Percentiles rank a stretch among this genome's conserved stretches.
phyloP scores from a whole-genome alignment of 2,113 vertebrate genomes.

The Microcebus murinus region DNA sequence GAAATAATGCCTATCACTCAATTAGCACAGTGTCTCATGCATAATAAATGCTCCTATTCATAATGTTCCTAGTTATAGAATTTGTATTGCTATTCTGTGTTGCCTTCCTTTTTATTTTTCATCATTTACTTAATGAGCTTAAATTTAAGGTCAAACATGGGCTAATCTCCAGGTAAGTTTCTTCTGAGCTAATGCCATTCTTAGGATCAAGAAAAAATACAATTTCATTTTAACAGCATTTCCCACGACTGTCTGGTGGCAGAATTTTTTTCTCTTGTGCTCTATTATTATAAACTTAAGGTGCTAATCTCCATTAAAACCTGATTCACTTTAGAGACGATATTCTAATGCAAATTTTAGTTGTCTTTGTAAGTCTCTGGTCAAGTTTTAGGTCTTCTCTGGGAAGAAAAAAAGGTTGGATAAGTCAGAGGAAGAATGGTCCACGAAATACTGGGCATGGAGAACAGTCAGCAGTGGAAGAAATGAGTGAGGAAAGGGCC shows the following conservation, averaged over 20 bases:
- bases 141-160: background rate
- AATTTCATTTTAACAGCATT: background rate
- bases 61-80: too few species aligned
- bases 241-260: background rate
- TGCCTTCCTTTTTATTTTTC: background rate
- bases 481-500: too few species aligned
- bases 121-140: background rate
- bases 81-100: background rate
- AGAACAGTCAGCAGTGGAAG: background rate
- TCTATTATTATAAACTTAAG: background rate
- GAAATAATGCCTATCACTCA: background rate
- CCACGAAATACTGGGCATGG: accelerated
- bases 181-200: background rate
- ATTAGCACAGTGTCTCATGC: background rate
- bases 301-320: background rate
- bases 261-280: background rate
- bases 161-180: background rate
- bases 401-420: background rate
- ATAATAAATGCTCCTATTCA: background rate
- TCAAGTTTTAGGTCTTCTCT: background rate
- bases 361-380: background rate
- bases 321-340: background rate
- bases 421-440: background rate
- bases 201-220: background rate
- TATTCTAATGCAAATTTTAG: background rate